These are phyloP conservation scores for Oncorhynchus gorbuscha DNA, from an alignment of 2,113 vertebrate genomes.

Conservation along the genomic window DNA sequence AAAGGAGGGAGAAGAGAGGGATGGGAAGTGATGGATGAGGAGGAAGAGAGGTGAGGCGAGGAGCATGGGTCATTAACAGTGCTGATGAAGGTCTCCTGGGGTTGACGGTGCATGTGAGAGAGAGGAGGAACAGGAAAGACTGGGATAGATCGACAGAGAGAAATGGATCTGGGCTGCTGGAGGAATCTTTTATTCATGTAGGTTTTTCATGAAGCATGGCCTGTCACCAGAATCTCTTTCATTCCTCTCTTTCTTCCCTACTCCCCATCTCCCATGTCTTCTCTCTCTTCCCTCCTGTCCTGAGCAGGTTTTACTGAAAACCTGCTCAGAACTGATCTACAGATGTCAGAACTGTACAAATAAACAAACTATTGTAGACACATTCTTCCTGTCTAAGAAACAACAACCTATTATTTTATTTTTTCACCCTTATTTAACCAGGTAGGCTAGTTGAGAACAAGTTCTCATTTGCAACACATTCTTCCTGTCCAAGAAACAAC, in stretches of 20 bases:
- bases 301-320: background rate
- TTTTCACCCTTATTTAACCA: too few relatives aligned
- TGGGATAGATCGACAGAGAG: constrained; percentile 16
- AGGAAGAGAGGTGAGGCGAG: constrained; percentile 44
- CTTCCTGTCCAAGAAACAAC: too few relatives aligned
- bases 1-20: background rate
- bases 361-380: too few relatives aligned
- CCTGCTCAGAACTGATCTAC: too few relatives aligned
- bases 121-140: constrained; percentile 63
- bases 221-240: constrained; percentile 66
- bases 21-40: background rate
- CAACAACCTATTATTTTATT: too few relatives aligned
- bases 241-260: constrained; percentile 33
- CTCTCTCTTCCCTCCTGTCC: background rate
- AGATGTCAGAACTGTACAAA: too few relatives aligned
- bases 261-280: background rate
- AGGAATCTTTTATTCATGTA: constrained; percentile 77
- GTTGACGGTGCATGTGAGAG: constrained; percentile 73
- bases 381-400: too few relatives aligned
- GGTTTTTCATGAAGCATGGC: constrained; percentile 74
- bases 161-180: constrained; percentile 54
- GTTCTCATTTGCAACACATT: too few relatives aligned
- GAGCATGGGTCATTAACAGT: constrained; percentile 74
- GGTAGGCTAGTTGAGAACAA: too few relatives aligned
- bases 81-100: constrained; percentile 74